Percentiles rank a stretch among this genome's conserved stretches.
Evolutionary conservation across 35 echinoderm and acorn worm genomes (phyloP).

Genomic region (Acanthaster planci): DNA sequence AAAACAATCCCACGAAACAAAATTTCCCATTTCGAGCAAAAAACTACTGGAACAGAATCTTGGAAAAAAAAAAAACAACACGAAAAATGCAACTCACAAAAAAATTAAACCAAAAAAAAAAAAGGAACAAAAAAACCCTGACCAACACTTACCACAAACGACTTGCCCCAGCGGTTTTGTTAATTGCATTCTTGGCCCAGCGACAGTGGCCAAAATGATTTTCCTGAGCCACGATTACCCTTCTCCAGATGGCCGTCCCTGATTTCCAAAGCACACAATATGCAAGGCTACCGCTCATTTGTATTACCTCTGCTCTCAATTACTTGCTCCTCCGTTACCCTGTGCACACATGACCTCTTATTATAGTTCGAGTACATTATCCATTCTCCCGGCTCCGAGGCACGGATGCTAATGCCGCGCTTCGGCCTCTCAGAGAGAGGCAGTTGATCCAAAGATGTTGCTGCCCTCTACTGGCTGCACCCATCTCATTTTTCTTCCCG

Average conservation of each 20-base stretch:
- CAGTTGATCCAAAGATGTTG: not conserved
- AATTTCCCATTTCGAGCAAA: no score
- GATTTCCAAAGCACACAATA: constrained; percentile 27
- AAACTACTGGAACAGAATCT: no score
- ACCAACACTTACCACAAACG: no score
- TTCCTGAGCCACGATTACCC: not conserved
- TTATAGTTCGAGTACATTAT: constrained; percentile 17
- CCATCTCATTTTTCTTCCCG: not conserved
- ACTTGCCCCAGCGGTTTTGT: no score
- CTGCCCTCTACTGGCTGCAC: not conserved
- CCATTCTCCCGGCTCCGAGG: not conserved
- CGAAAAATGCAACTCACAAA: no score
- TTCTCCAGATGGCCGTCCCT: constrained; percentile 13
- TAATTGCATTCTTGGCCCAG: no score
- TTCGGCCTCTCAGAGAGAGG: no score
- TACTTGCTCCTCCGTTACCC: not conserved
- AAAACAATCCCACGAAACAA: no score
- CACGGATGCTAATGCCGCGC: no score
- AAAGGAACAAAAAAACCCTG: no score
- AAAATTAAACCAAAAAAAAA: no score
- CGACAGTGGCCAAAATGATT: not conserved
- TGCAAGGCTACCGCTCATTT: constrained; percentile 12
- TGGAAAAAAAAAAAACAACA: no score
- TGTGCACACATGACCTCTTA: constrained; percentile 21
- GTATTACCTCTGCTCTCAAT: not conserved